Evolutionary conservation across 2,113 vertebrate genomes (phyloP), one percentile per base, ranked within the genome.

Genomic region (Charina bottae): DNA sequence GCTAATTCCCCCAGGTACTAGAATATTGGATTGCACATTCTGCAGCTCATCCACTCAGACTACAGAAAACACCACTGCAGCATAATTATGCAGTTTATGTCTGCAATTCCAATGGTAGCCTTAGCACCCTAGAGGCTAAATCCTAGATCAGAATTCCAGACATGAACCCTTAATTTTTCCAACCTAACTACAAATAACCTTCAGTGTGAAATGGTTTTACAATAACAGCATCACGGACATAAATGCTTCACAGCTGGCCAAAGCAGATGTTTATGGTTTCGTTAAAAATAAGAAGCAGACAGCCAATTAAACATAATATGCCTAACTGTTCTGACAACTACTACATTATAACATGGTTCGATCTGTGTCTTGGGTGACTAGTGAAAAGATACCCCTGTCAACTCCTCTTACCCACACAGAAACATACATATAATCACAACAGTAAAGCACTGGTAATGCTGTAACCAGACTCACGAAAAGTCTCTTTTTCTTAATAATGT

Each of bases 1-100:
- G 92, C 86, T 92, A 92, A 95, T 93, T 97, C 95, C 94, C 92
- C 94, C 91, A 94, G 93, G 92, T 94, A 90, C n/a, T 56, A 87
- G 86, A 93, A 87, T 89, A 62, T 92, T 88, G 92, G 92, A 93
- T 59, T 89, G 92, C 88, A 93, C 86, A 93, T 33, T n/a, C 85
- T 89, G 59, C 93, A 95, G 91, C 88, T 94, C 88, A 7, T 92
- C 95, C 91, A 92, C 83, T 92, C 10, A 17, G 91, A 88, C 68
- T 19, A 86, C 84, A 92, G 68, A 93, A 93, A 93, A 23, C 88
- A 94, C 83, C 62, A 42, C n/a, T 53, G 72, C 42, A 94, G 90
- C 88, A 93, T 93, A 92, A 92, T 95, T 5, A 8, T 5, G 15
- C 1, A 13, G 89, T 93, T 96, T 93, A 94, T 91, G 93, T 64